Conservation (phyloP, 2,888 invertebrate genomes). For the Lydus trimaculatus region DNA sequence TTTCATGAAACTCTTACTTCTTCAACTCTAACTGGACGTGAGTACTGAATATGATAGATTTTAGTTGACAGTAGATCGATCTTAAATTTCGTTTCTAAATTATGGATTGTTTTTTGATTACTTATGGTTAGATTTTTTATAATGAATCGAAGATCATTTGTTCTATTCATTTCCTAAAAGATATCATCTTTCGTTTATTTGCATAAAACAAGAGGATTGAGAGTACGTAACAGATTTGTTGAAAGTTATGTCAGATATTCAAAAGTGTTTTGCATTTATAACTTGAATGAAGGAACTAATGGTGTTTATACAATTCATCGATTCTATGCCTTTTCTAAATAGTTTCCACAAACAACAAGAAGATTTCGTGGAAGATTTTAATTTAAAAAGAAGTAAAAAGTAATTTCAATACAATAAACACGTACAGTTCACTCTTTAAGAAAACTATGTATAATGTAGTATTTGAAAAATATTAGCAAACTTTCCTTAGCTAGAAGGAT, state of each 20-base stretch:
- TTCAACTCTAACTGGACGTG: too few relatives aligned
- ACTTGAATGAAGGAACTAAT: neutral
- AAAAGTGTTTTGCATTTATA: neutral
- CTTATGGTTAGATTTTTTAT: neutral
- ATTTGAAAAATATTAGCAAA: neutral
- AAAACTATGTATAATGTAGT: neutral
- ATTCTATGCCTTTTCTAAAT: neutral
- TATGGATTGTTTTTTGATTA: too few relatives aligned
- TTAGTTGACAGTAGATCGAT: too few relatives aligned
- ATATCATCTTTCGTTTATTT: conserved; percentile 5
- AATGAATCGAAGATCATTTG: neutral
- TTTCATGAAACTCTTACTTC: too few relatives aligned
- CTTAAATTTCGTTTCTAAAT: too few relatives aligned
- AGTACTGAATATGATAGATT: too few relatives aligned
- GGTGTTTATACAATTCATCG: neutral
- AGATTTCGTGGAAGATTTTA: neutral
- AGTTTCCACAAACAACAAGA: neutral
- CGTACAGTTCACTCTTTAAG: neutral
- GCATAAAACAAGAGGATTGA: neutral
- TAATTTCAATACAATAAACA: neutral
- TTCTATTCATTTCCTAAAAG: neutral
- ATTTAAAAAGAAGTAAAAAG: neutral
- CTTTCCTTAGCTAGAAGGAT: conserved; percentile 6
- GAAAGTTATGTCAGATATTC: neutral
- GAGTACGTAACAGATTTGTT: neutral